A percentile compares a stretch with the other conserved stretches of the same genome.
Evolutionary conservation across 2,888 invertebrate species (phyloP).

Genomic region (Abrostola triplasia): DNA sequence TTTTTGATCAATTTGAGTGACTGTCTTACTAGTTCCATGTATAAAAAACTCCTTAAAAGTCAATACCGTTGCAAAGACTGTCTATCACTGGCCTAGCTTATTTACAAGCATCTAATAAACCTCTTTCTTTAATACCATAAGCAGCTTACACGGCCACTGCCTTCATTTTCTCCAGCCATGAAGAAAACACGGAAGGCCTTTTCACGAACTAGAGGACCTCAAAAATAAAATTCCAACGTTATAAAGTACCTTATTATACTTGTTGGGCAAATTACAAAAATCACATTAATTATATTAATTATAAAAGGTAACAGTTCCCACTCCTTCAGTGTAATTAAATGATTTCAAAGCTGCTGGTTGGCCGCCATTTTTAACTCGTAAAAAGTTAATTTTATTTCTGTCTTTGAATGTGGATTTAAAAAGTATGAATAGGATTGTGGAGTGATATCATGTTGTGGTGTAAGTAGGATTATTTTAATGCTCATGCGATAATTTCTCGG

Average conservation of each 20-base stretch:
- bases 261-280: slow-evolving; percentile 32
- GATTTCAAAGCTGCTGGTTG: slow-evolving; percentile 33
- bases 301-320: slow-evolving; percentile 46
- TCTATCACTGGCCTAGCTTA: neutral
- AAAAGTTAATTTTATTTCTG: slow-evolving; percentile 38
- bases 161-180: neutral
- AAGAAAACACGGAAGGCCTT: neutral
- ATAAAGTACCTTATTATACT: slow-evolving; percentile 33
- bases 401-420: slow-evolving; percentile 28
- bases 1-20: too few species aligned
- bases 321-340: slow-evolving; percentile 45
- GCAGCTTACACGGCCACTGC: neutral
- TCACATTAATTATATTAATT: slow-evolving; percentile 43
- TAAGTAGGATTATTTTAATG: slow-evolving; percentile 33
- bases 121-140: neutral
- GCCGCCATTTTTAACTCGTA: slow-evolving; percentile 26
- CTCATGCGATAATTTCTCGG: slow-evolving; percentile 19
- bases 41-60: too few species aligned
- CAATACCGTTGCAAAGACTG: too few species aligned
- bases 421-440: slow-evolving; percentile 23
- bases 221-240: neutral
- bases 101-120: neutral
- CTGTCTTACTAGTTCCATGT: too few species aligned
- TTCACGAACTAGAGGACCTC: slow-evolving; percentile 1
- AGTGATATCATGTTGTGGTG: slow-evolving; percentile 20